Base-by-base conservation (phyloP, 2,888 invertebrate genomes). In the Trissolcus brochymenae region DNA sequence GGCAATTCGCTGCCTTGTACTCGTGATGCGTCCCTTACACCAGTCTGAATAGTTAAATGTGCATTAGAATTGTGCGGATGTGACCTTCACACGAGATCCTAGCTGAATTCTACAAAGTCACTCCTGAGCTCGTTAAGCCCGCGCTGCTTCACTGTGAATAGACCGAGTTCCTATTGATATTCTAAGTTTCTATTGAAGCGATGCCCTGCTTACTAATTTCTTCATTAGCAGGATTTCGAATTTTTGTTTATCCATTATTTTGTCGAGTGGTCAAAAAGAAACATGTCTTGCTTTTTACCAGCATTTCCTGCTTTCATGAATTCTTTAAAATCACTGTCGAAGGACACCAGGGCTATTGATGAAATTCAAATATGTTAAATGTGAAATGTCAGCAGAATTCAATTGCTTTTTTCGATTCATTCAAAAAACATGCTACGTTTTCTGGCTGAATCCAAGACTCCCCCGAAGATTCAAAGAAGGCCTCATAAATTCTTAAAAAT, bases 21-120 rank as follows among this genome's bases (percentile, higher is more conserved):
- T 73, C 71, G 60, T 61, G 60, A 68, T 59, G 76, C 76, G 77
- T 73, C 64, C 62, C 76, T 57, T 59, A 62, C 62, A 74, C 56
- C 43, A 51, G 14, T 55, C 57, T 53, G 61, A 66, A 78, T 75
- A 75, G 67, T 62, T 67, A 68, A 75, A 75, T 72, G 75, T 78
- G 72, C 72, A 78, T 75, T 75, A 64, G 75, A 67, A 78, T 75
- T 71, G 62, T 65, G 54, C 71, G 67, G 78, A 78, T 78, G 73
- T 78, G 78, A 73, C 78, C 78, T 78, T 78, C 66, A 55, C 78
- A 59, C 77, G 68, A 70, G 51, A 55, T 65, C 56, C 54, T 56
- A 54, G 9, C 9, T 19, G 19, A 64, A 55, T 61, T 55, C 72
- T 19, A 51, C 67, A 54, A 54, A 70, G 74, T 70, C 68, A 67